Evolutionary conservation across 2,797 vertebrate species (phyloP), one percentile per base, ranked within the genome.

Genomic region (Sciaenops ocellatus): DNA sequence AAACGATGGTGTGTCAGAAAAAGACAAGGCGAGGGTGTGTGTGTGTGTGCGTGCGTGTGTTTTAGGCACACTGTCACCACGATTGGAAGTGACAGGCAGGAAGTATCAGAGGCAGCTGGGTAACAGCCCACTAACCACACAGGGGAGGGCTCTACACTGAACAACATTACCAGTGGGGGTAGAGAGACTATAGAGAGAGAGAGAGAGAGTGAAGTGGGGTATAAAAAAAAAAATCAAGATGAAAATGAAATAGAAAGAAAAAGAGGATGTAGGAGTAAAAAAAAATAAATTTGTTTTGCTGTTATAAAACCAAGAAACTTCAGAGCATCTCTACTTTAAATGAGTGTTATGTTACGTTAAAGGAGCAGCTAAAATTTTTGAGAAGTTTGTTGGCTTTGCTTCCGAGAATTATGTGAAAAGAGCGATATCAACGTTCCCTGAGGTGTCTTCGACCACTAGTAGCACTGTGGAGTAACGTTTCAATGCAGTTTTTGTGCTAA

Each of bases 71-170:
- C 60, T 83, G 86, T 83, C 88, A 87, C 86, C 22, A 62, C 79
- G 85, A 94, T 93, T 92, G 87, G 79, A 94, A 94, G 92, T 92
- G 93, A 92, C 93, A 94, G 88, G 90, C 89, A 93, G 92, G 92
- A 93, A 92, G 90, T 92, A 92, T 92, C 87, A 89, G 84, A 93
- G 89, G 91, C 92, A 91, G 91, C 90, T 93, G 91, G 83, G 91
- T 90, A 93, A 88, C 89, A 94, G 87, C 87, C 91, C 87, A 89
- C 89, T 88, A 93, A 92, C 84, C 85, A 89, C 91, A 90, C 89
- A 86, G 72, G 81, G 92, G 91, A 88, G 88, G 85, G 85, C 73
- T 78, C 79, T 67, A 84, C 85, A 71, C 78, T 85, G 76, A 78
- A 89, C 78, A 88, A 63, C 87, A 89, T 84, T 73, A 89, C 73